Conservation (phyloP, 1,140 invertebrate species). For the Episyrphus balteatus region DNA sequence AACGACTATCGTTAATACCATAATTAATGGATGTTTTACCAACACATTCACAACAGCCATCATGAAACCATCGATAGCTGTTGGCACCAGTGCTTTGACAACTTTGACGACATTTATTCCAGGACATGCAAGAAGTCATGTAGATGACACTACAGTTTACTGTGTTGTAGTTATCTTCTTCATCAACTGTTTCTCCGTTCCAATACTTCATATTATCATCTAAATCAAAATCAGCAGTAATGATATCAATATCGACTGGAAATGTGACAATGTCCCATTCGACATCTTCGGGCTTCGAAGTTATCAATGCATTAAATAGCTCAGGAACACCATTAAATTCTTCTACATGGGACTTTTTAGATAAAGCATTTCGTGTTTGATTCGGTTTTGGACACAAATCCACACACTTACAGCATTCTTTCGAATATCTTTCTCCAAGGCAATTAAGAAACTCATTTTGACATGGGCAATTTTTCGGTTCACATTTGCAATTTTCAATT, state of each 20-base stretch:
- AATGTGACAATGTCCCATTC: constrained; percentile 68
- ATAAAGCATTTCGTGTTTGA: constrained; percentile 52
- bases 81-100: constrained; percentile 22
- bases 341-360: constrained; percentile 74
- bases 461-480: constrained; percentile 80
- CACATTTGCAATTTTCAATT: constrained; percentile 90
- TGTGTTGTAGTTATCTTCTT: neutral
- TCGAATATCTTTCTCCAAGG: constrained; percentile 74
- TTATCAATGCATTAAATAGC: constrained; percentile 69
- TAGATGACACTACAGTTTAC: constrained; percentile 87
- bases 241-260: too few species aligned
- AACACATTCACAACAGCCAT: constrained; percentile 89
- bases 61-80: constrained; percentile 72
- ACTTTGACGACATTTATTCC: constrained; percentile 54
- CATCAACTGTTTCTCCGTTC: too few species aligned
- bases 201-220: too few species aligned
- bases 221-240: too few species aligned
- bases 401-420: constrained; percentile 91
- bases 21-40: constrained; percentile 79
- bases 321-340: constrained; percentile 68
- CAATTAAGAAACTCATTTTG: constrained; percentile 87
- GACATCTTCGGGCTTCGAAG: constrained; percentile 53
- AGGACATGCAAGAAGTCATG: constrained; percentile 79
- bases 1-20: constrained; percentile 67
- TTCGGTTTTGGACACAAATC: constrained; percentile 34